Evolutionary conservation across 2,113 vertebrate genomes (phyloP).

Genomic region (human (Homo sapiens)): DNA sequence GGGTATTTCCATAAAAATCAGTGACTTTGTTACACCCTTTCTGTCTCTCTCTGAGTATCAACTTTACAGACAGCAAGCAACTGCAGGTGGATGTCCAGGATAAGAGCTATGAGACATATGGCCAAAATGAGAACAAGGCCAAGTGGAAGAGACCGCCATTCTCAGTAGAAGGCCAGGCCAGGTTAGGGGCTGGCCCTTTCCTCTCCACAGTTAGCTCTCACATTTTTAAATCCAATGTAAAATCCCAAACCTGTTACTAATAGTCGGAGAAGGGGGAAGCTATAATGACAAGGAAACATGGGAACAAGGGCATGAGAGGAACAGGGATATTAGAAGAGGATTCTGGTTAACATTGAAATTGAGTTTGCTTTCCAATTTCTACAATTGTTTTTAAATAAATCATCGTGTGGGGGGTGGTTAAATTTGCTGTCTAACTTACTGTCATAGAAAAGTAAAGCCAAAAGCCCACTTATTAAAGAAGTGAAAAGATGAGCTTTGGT

Average conservation of each 20-base stretch:
- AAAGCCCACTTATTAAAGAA: background rate
- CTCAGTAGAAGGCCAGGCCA: conserved; percentile 81
- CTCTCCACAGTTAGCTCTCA: background rate
- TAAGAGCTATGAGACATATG: conserved; percentile 91
- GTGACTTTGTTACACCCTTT: background rate
- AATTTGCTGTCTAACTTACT: background rate
- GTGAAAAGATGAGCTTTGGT: background rate
- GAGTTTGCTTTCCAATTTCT: background rate
- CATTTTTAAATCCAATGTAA: background rate
- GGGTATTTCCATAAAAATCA: background rate
- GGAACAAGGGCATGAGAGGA: background rate
- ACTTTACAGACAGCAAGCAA: conserved; percentile 87
- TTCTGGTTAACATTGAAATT: background rate
- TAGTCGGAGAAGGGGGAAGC: no score
- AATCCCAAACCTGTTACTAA: no score
- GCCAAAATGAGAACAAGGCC: conserved; percentile 90
- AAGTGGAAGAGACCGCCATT: conserved; percentile 90
- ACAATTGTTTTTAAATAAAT: background rate
- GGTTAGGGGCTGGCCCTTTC: background rate
- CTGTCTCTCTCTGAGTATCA: conserved; percentile 73
- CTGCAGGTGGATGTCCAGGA: conserved; percentile 87
- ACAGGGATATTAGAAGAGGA: background rate
- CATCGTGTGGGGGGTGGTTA: background rate
- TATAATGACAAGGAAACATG: background rate
- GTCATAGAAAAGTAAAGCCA: background rate